Evolutionary conservation across 2,888 invertebrate species (phyloP), one percentile per base, ranked within the genome.

Genomic region (Brachylomia viminalis): DNA sequence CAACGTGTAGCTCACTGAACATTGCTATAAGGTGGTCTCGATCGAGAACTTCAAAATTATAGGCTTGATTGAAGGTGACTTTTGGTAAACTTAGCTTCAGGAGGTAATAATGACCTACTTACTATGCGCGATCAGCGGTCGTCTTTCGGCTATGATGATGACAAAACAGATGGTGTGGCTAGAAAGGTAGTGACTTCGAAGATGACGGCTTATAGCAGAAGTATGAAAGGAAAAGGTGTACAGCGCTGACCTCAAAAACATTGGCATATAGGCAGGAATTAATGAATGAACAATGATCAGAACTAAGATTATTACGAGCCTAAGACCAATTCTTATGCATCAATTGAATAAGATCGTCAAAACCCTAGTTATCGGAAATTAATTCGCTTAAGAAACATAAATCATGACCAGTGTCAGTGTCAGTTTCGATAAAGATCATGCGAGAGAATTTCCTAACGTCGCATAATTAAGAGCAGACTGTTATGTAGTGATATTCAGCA

Each of bases 381-480:
- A 65, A 72, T 83, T 62, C 64, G 13, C 3, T 47, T 10, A 13
- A 66, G 17, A 10, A 42, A n/a, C 45, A 64, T 58, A 52, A 72
- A 64, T 47, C 5, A 45, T 20, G 11, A 82, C 27, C 17, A 27
- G n/a, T 70, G 13, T 23, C 33, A 42, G 15, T 38, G 23, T 3
- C 42, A 38, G 47, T 38, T n/a, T 20, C 20, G 64, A 80, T 73
- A 72, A 65, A 45, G 47, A 11, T 49, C 27, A 58, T 27, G 23
- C 23, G 13, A 72, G 23, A 59, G 38, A 59, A 33, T 61, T 59
- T 72, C 7, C 23, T 59, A n/a, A 72, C 13, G 17, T 65, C 33
- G 38, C 56, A n/a, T 54, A 71, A 77, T 58, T 67, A 61, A 33
- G 6, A 65, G 7, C 77, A 79, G 42, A 17, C 5, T 56, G 4